Percentiles rank a stretch among this genome's conserved stretches.
Evolutionary conservation across 2,113 vertebrate species (phyloP).

Genomic region (Lampris megalopsis): DNA sequence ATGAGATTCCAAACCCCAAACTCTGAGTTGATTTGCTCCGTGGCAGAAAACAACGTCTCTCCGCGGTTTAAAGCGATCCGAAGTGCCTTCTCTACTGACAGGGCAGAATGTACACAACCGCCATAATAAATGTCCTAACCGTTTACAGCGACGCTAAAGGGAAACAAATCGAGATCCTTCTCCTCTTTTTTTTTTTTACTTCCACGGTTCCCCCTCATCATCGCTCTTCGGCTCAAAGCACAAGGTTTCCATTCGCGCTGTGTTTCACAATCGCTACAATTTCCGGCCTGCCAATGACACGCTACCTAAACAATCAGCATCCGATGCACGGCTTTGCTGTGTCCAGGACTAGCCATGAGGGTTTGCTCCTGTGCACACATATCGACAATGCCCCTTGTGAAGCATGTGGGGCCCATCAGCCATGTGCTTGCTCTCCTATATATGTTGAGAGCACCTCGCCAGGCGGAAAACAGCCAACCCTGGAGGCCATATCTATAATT

Average conservation of each 20-base stretch:
- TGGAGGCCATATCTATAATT: conserved; percentile 69
- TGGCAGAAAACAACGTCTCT: conserved; percentile 10
- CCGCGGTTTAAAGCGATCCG: background rate
- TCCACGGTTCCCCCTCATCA: background rate
- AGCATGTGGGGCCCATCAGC: conserved; percentile 11
- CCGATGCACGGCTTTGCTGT: background rate
- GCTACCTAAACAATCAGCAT: background rate
- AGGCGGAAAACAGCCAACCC: conserved; percentile 58
- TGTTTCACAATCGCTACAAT: background rate
- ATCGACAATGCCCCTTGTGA: background rate
- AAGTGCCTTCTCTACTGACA: background rate
- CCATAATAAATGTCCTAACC: background rate
- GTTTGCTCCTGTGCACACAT: background rate
- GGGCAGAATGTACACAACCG: background rate
- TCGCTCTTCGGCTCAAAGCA: background rate
- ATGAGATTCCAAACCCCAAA: conserved; percentile 46
- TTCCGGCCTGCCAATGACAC: background rate
- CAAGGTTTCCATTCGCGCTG: background rate
- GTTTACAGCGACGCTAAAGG: background rate
- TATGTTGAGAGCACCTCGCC: conserved; percentile 44
- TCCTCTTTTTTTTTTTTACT: background rate
- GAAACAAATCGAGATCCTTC: background rate
- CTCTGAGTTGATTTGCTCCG: background rate
- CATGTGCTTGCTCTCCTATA: conserved; percentile 43
- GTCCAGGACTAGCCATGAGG: background rate